Evolutionary conservation across 2,888 invertebrate genomes (phyloP).

Genomic region (Eupsilia transversa): DNA sequence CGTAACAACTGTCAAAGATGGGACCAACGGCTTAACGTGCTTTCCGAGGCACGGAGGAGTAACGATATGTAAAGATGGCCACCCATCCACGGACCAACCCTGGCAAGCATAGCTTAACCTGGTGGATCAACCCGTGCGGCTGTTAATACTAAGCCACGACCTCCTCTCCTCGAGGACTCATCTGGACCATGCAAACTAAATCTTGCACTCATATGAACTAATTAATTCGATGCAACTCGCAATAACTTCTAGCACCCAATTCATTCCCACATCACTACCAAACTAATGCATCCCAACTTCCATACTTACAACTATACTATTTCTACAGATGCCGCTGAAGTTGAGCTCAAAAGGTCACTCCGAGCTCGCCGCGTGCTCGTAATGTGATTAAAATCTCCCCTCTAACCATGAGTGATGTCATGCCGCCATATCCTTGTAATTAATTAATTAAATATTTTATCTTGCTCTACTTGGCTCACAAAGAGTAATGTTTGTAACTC

Average conservation of each 20-base stretch:
- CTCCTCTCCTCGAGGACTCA: too few relatives aligned
- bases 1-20: too few relatives aligned
- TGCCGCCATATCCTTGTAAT: slow-evolving; percentile 60
- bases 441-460: slow-evolving; percentile 71
- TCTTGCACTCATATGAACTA: slow-evolving; percentile 1
- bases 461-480: slow-evolving; percentile 59
- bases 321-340: slow-evolving; percentile 32
- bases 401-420: slow-evolving; percentile 62
- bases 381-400: slow-evolving; percentile 77
- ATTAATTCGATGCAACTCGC: slow-evolving; percentile 26
- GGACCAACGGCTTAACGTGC: too few relatives aligned
- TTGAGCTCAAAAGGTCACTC: slow-evolving; percentile 63
- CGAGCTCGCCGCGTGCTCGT: slow-evolving; percentile 55
- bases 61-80: too few relatives aligned
- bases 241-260: slow-evolving; percentile 26
- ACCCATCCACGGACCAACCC: too few relatives aligned
- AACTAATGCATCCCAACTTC: slow-evolving; percentile 48
- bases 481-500: slow-evolving; percentile 55
- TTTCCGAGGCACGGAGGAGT: too few relatives aligned
- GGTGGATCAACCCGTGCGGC: too few relatives aligned
- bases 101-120: too few relatives aligned
- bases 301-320: slow-evolving; percentile 35
- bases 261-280: slow-evolving; percentile 34
- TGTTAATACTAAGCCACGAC: too few relatives aligned
- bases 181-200: neutral